Percentiles rank a stretch among this genome's conserved stretches.
phyloP scores from a whole-genome alignment of 2,113 vertebrate genomes.

The Ciconia maguari region DNA sequence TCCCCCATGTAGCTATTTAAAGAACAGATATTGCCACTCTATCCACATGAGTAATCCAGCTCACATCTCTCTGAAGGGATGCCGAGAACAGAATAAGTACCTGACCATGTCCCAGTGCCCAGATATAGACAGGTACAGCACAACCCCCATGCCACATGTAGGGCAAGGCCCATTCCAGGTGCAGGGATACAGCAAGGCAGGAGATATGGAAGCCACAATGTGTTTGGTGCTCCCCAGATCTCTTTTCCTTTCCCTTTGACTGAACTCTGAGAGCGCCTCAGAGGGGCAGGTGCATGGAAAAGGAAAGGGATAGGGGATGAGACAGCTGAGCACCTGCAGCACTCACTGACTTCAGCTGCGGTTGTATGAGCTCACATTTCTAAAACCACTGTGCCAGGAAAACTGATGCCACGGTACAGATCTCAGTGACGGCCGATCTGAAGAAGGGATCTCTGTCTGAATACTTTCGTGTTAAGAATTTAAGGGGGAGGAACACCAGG shows the following conservation, averaged over 20 bases:
- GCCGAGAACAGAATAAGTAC: not conserved
- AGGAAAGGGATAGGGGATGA: not conserved
- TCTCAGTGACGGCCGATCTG: not conserved
- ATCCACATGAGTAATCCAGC: not conserved
- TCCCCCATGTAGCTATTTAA: not conserved
- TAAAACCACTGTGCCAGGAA: not conserved
- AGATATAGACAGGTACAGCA: not conserved
- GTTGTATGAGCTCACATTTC: not conserved
- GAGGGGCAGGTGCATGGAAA: not conserved
- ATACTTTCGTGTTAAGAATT: not conserved
- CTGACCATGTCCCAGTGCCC: not conserved
- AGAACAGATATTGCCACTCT: not conserved
- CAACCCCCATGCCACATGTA: rapidly evolving
- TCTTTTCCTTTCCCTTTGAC: not conserved
- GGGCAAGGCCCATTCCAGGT: not conserved
- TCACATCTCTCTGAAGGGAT: not conserved
- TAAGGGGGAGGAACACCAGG: not conserved
- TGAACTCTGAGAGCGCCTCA: not conserved
- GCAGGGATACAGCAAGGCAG: not conserved
- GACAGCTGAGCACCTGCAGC: not conserved
- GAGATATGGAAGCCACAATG: rapidly evolving
- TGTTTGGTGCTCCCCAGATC: not conserved
- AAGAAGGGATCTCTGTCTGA: not conserved
- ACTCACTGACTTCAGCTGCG: not conserved
- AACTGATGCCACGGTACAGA: not conserved